A percentile compares a stretch with the other conserved stretches of the same genome.
These are phyloP conservation scores for Ichneumoninae sp. DNA, from an alignment of 2,888 invertebrate genomes.

Conservation along the genomic window DNA sequence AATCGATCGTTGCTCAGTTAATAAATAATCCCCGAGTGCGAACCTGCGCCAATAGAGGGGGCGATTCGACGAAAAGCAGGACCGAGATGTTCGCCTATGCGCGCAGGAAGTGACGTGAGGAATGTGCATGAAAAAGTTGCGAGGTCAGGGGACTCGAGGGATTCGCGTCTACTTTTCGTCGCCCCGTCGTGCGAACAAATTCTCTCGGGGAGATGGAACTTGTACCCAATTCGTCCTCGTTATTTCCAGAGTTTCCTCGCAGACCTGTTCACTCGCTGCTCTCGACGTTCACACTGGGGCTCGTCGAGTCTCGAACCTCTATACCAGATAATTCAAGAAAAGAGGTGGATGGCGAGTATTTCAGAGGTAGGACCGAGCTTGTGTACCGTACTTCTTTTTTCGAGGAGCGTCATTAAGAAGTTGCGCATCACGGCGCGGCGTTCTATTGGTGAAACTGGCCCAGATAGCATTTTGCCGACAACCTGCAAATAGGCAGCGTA, in stretches of 20 bases:
- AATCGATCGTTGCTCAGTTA: not conserved
- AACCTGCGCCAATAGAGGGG: not conserved
- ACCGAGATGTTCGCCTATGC: not conserved
- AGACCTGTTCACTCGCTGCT: slow-evolving; percentile 1
- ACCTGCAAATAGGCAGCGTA: too few species aligned
- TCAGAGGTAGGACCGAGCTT: slow-evolving; percentile 11
- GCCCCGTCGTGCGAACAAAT: not conserved
- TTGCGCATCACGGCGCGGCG: slow-evolving; percentile 17
- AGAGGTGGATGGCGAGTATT: slow-evolving; percentile 7
- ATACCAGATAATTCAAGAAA: slow-evolving; percentile 9
- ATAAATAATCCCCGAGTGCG: not conserved
- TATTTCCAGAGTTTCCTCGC: slow-evolving; percentile 38
- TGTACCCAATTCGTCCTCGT: slow-evolving; percentile 22
- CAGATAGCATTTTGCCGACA: too few species aligned
- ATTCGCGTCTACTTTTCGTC: not conserved
- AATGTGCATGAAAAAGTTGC: not conserved
- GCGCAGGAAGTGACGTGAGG: not conserved
- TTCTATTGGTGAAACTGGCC: slow-evolving; percentile 19
- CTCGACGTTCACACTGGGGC: slow-evolving; percentile 13
- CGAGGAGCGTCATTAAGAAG: slow-evolving; percentile 49
- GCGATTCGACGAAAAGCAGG: not conserved
- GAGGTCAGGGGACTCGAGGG: not conserved
- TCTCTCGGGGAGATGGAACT: not conserved
- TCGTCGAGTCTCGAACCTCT: not conserved
- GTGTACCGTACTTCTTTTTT: not conserved